Evolutionary conservation across 2,113 vertebrate genomes (phyloP), one percentile per base, ranked within the genome.

Genomic region (Phoenicopterus ruber): DNA sequence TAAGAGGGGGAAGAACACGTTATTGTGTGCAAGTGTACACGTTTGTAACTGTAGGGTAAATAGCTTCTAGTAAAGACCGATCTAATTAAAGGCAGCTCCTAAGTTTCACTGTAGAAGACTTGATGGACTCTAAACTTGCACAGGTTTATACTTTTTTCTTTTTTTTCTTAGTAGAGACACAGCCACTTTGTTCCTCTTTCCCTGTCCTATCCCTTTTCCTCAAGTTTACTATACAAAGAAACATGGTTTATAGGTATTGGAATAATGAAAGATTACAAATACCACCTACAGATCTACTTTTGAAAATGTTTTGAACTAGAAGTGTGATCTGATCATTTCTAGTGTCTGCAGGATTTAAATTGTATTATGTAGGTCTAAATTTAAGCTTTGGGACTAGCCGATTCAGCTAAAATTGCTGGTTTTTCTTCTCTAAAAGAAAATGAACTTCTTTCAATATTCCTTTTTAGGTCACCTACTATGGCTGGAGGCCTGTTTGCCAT

Each of bases 401-500:
- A 86, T 76, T 54, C 36, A 28, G n/a, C 2, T 65, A 17, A 76
- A 93, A 57, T 52, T 18, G 36, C 13, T 14, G 17, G 26, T 54
- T 29, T 57, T 49, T 46, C 5, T 17, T 42, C 8, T 47, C 14
- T 36, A 9, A n/a, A 71, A 82, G 17, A 34, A 59, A 71, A 32
- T 67, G 0, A 62, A 34, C 31, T 69, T 42, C 20, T n/a, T 93
- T 63, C 34, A 46, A 26, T 86, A 18, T 28, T 44, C 26, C 58
- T 86, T 88, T 92, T 52, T 85, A 99, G 99, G 98, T 99, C 99
- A 32, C 99, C 99, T 36, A 99, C 99, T 17, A 99, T 99, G 99
- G 99, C 99, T 7, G 99, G 99, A 24, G 99, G 99, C 9, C 93
- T 99, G n/a, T 99, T 99, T 57, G 99, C 99, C 20, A 99, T 99